Conservation (phyloP, 2,113 vertebrate genomes). For the Paracanthobrama guichenoti region DNA sequence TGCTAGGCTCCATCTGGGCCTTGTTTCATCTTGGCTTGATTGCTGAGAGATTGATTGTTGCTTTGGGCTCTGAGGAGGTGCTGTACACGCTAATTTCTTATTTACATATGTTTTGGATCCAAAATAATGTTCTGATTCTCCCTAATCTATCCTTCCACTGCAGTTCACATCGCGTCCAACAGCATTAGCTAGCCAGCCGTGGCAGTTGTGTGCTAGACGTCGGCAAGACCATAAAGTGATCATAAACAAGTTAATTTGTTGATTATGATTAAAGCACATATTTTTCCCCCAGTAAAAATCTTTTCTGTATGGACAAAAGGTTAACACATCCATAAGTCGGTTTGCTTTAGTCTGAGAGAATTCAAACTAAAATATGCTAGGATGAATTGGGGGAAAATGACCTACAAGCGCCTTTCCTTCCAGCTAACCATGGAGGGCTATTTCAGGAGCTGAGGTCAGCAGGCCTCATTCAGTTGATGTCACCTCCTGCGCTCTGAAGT, state of each 20-base stretch:
- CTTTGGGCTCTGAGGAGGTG: constrained; percentile 19
- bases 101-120: constrained; percentile 37
- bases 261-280: constrained; percentile 3
- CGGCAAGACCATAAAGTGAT: not conserved
- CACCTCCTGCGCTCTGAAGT: constrained; percentile 16
- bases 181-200: not conserved
- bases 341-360: not conserved
- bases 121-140: constrained; percentile 26
- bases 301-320: not conserved
- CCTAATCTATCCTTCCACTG: not conserved
- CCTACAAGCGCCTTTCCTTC: constrained; percentile 17
- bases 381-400: constrained; percentile 37
- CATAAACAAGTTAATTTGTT: not conserved
- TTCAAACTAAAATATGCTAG: not conserved
- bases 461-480: constrained; percentile 13
- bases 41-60: constrained; percentile 9
- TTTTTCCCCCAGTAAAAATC: not conserved
- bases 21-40: constrained; percentile 36
- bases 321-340: not conserved
- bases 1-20: constrained; percentile 15
- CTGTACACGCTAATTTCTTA: constrained; percentile 27
- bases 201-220: not conserved
- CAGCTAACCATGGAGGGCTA: constrained; percentile 34
- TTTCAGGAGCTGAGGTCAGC: constrained; percentile 44
- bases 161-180: constrained; percentile 11